Percentiles rank a stretch among this genome's conserved stretches.
Evolutionary conservation across 2,797 vertebrate species (phyloP).

Genomic region (Fratercula arctica): DNA sequence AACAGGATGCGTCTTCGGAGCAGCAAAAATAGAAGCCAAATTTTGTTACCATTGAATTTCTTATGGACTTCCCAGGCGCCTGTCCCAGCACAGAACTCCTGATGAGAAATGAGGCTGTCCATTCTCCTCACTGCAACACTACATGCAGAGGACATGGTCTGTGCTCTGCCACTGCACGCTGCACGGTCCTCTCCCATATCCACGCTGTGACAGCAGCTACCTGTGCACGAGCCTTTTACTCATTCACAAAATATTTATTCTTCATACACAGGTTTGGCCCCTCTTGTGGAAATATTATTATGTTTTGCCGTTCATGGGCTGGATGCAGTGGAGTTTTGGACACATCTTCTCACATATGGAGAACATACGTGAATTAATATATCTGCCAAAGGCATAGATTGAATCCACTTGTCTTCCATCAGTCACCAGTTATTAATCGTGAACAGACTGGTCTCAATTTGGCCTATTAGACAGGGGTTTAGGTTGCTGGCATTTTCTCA

Average conservation of each 20-base stretch:
- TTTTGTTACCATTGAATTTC: background rate
- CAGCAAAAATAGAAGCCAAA: background rate
- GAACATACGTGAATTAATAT: background rate
- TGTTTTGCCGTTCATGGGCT: background rate
- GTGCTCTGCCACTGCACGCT: background rate
- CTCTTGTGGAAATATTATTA: background rate
- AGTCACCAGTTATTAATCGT: background rate
- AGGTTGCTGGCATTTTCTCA: background rate
- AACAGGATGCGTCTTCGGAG: background rate
- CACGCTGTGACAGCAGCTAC: background rate
- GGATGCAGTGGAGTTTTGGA: background rate
- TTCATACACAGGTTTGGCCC: fast-evolving
- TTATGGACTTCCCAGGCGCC: background rate
- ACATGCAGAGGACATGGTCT: fast-evolving
- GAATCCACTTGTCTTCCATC: background rate
- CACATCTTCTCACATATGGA: background rate
- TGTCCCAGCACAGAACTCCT: background rate
- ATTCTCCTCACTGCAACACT: fast-evolving
- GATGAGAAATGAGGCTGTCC: background rate
- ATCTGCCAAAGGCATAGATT: background rate
- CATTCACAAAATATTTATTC: background rate
- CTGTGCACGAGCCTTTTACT: fast-evolving
- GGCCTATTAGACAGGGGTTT: background rate
- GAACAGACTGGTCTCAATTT: background rate
- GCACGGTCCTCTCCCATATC: background rate